Evolutionary conservation across 2,797 vertebrate genomes (phyloP), one percentile per base, ranked within the genome.

Genomic region (Rhynchonycteris naso): DNA sequence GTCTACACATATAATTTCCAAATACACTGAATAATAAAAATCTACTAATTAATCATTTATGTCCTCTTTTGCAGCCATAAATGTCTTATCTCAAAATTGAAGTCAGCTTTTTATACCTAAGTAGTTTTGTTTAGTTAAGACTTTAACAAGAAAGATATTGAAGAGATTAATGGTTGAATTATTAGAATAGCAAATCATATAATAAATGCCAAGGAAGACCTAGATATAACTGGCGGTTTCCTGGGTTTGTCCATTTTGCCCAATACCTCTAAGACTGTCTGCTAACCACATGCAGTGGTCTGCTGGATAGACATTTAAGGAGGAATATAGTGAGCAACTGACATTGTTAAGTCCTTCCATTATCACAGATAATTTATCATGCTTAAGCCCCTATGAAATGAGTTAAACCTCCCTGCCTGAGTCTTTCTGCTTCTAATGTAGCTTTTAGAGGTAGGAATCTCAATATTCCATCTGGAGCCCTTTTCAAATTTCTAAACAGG

Each of bases 71-170:
- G 30, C 33, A 85, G 65, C 74, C 71, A 89, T 88, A 66, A 93
- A 80, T 38, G 88, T 91, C 97, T 97, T 97, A 97, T 97, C 95
- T 97, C 90, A 43, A 95, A 98, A 95, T 59, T 97, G 93, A 97
- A 98, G 95, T 91, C 96, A 94, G 94, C 91, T 96, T 96, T 94
- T 93, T 97, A 97, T 58, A 87, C 61, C 76, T 90, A 79, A 89
- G 74, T 81, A 95, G 92, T 97, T 98, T 91, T 97, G 38, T 28
- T 96, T 98, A 97, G 96, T 97, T 97, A 24, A 82, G 90, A 97
- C 65, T 68, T 71, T 83, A 97, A 96, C 86, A 96, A 96, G 90
- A 91, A 95, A 95, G 97, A 90, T 28, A 69, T 43, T 96, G 91
- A 97, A 97, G 93, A 95, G 88, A 28, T 35, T 66, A 69, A 93